Conservation (phyloP, 2,797 vertebrate species). For the Semaprochilodus insignis region DNA sequence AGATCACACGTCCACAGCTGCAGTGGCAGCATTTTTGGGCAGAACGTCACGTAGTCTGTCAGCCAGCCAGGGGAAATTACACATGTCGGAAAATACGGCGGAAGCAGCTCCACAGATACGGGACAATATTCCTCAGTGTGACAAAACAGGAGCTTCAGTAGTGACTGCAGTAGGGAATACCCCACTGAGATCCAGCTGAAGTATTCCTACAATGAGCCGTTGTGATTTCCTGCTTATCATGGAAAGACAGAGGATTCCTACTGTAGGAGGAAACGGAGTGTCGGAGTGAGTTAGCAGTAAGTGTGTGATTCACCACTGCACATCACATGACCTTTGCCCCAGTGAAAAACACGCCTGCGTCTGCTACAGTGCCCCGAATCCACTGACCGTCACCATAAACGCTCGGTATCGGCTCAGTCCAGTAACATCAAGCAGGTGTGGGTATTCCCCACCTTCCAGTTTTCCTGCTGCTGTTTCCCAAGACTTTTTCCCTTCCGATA, state of each 20-base stretch:
- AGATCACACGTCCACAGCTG: slow-evolving; percentile 7
- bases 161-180: background rate
- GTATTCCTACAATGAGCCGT: background rate
- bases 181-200: background rate
- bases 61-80: slow-evolving; percentile 63
- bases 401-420: background rate
- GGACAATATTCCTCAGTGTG: slow-evolving; percentile 55
- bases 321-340: background rate
- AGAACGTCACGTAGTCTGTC: slow-evolving; percentile 36
- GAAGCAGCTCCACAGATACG: slow-evolving; percentile 34
- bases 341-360: background rate
- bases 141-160: slow-evolving; percentile 36
- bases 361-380: background rate
- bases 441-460: background rate
- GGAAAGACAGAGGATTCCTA: background rate
- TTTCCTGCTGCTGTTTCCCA: no score
- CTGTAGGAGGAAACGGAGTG: no score
- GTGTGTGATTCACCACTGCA: background rate
- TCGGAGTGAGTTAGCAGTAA: background rate
- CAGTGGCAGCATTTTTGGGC: slow-evolving; percentile 12
- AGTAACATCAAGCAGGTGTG: background rate
- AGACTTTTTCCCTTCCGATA: background rate
- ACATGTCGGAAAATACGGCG: slow-evolving; percentile 13
- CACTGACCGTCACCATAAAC: background rate
- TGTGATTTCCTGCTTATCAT: background rate